Evolutionary conservation across 1,140 invertebrate species (phyloP), one percentile per base, ranked within the genome.

Genomic region (Aphelenchoides besseyi): DNA sequence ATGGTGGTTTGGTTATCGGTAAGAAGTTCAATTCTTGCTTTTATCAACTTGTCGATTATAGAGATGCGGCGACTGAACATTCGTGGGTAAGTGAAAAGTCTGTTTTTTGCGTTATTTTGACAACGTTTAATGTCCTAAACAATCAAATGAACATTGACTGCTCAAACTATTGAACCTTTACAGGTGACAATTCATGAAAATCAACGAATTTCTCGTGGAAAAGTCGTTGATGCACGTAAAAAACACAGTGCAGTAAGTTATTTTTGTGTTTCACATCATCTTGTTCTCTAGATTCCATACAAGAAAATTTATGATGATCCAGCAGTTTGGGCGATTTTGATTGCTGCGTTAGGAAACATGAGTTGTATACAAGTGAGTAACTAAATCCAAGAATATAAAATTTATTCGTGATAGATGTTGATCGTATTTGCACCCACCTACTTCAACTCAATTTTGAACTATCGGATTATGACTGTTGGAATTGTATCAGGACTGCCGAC

Each of bases 321-420:
- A 37, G 30, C 71, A 29, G 74, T 83, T 26, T 78, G 81, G 77
- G 79, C 79, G 23, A 69, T 83, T 30, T 83, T 73, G 78, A 41
- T 80, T 29, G 79, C 79, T n/a, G 80, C 81, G 3, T 37, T 82
- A 16, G 80, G 80, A 28, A 79, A 79, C 57, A 67, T 75, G 75
- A 28, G 9, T 53, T 73, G 68, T 18, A 72, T 72, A 70, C 23
- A 68, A 68, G 9, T 66, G 9, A 9, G 8, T 9, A 66, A 9
- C 8, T 61, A 66, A 69, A 66, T 9, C 9, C 12, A 66, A 66
- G 9, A 52, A 9, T 64, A 36, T 69, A 32, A n/a, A 48, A 23
- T 8, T 29, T 36, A n/a, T 83, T 75, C 64, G 76, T 48, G n/a
- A n/a, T 72, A 81, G 26, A 64, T 82, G 30, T 53, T 81, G 18